A percentile compares a stretch with the other conserved stretches of the same genome.
Evolutionary conservation across 2,797 vertebrate genomes (phyloP).

Genomic region (Antennarius maculatus): DNA sequence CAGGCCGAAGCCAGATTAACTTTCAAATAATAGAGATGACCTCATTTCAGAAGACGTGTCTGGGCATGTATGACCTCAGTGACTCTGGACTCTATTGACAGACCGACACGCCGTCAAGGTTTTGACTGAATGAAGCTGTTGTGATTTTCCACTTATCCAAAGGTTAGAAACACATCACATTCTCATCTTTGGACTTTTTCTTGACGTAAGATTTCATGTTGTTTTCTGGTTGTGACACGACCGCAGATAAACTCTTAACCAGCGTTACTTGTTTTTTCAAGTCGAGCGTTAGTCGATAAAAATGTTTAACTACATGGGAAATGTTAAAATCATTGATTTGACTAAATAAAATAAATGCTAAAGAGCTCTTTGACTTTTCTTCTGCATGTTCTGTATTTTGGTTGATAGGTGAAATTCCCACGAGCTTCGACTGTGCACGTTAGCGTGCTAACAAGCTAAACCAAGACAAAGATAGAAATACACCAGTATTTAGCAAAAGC

Average conservation of each 20-base stretch:
- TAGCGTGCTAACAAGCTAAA: background rate
- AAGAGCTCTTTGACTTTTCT: background rate
- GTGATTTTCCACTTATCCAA: slow-evolving; percentile 12
- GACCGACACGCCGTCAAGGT: slow-evolving; percentile 11
- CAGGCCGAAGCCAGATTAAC: slow-evolving; percentile 46
- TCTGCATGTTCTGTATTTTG: too few relatives aligned
- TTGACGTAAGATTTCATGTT: background rate
- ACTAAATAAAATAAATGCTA: too few relatives aligned
- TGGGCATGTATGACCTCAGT: slow-evolving; percentile 54
- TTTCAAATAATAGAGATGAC: slow-evolving; percentile 64
- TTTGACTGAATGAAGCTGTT: slow-evolving; percentile 28
- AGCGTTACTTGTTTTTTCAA: slow-evolving; percentile 5
- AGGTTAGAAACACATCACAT: slow-evolving; percentile 12
- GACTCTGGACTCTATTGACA: slow-evolving; percentile 43
- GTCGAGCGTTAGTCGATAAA: slow-evolving; percentile 4
- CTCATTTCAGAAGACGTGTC: slow-evolving; percentile 69
- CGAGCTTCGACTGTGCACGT: background rate
- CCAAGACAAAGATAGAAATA: background rate
- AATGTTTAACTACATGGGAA: background rate
- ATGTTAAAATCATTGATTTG: background rate
- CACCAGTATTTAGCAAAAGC: background rate
- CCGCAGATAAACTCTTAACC: slow-evolving; percentile 12
- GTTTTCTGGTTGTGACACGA: background rate
- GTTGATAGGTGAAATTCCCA: too few relatives aligned
- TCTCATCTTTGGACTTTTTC: slow-evolving; percentile 28